Evolutionary conservation across 2,113 vertebrate species (phyloP).

Genomic region (Malurus elegans): DNA sequence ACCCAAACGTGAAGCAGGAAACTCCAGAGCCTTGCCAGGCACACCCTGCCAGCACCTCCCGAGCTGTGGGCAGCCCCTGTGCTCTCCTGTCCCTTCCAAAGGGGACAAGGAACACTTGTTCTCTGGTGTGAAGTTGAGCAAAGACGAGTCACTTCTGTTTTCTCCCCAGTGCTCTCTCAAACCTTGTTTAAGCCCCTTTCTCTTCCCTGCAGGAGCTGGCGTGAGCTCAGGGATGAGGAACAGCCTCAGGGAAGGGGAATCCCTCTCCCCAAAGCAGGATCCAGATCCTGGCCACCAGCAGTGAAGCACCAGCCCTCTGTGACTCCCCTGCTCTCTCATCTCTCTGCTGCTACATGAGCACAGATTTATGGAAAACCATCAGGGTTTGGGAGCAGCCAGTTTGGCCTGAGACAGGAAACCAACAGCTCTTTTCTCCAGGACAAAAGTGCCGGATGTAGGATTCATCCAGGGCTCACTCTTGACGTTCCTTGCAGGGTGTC

Average conservation of each 20-base stretch:
- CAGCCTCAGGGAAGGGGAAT: background rate
- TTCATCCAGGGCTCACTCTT: background rate
- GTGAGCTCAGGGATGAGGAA: background rate
- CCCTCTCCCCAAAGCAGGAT: background rate
- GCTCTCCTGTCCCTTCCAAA: background rate
- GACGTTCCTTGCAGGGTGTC: background rate
- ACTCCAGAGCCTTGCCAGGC: background rate
- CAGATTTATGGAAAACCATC: background rate
- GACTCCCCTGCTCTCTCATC: background rate
- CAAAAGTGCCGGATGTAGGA: background rate
- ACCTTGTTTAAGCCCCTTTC: background rate
- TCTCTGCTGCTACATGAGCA: background rate
- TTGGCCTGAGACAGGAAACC: background rate
- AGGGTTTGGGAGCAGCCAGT: background rate
- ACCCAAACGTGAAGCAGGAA: accelerated
- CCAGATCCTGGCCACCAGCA: background rate
- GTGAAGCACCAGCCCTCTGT: background rate
- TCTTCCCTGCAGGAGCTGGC: background rate
- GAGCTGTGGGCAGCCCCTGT: background rate
- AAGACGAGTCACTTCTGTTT: background rate
- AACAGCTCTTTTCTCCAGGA: background rate
- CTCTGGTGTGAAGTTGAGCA: background rate
- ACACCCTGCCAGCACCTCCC: background rate
- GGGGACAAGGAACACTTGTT: background rate
- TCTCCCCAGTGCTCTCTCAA: background rate